A percentile compares a stretch with the other conserved stretches of the same genome.
These are phyloP conservation scores for Monoplex corrugatus DNA, from an alignment of 2,888 invertebrate genomes.

Conservation along the genomic window DNA sequence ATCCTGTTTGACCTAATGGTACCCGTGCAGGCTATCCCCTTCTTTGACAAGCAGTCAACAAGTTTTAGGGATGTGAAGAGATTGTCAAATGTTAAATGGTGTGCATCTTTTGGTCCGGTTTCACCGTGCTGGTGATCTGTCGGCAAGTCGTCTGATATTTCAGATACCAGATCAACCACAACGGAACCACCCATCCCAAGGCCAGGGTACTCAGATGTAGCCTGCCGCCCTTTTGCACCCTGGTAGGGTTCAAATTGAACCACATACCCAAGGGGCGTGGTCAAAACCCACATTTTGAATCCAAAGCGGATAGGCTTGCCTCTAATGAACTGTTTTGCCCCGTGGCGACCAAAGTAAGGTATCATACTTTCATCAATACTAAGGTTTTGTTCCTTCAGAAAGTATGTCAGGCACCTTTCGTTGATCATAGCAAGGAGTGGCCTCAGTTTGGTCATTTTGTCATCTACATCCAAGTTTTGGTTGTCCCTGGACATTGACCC, in stretches of 20 bases:
- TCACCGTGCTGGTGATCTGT: no score
- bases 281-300: conserved; percentile 61
- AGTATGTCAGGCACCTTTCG: conserved; percentile 48
- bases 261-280: conserved; percentile 52
- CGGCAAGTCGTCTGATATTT: no score
- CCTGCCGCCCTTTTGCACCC: conserved; percentile 46
- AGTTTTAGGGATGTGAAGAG: conserved; percentile 52
- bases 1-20: no score
- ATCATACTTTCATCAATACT: conserved; percentile 77
- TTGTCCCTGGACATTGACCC: conserved; percentile 51
- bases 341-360: conserved; percentile 75
- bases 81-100: conserved; percentile 57
- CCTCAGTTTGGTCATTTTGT: conserved; percentile 56
- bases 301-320: conserved; percentile 66
- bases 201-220: no score
- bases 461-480: conserved; percentile 48
- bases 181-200: background rate
- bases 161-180: conserved; percentile 23
- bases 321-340: conserved; percentile 61
- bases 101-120: no score
- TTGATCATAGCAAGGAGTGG: conserved; percentile 55
- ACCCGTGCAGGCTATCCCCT: conserved; percentile 39
- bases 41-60: conserved; percentile 39
- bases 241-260: conserved; percentile 56
- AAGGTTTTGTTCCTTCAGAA: conserved; percentile 49